phyloP scores from a whole-genome alignment of 2,113 vertebrate species.

The Bubo scandiacus region DNA sequence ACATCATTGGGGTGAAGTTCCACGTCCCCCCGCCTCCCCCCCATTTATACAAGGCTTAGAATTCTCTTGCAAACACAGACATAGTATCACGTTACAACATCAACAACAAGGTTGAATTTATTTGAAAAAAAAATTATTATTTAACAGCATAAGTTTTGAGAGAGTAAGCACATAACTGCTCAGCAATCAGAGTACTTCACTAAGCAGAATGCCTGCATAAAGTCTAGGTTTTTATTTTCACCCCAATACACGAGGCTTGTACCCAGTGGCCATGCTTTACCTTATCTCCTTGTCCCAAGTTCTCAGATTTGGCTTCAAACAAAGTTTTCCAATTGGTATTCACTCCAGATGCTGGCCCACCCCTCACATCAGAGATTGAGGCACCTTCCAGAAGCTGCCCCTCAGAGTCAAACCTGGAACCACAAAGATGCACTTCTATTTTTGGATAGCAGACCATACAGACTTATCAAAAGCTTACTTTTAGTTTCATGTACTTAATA shows the following conservation, averaged over 20 bases:
- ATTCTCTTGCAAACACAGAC: not conserved
- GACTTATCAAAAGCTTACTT: not conserved
- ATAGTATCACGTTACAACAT: not conserved
- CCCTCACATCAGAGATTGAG: slow-evolving; percentile 87
- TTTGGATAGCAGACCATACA: not conserved
- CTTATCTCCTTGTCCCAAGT: slow-evolving; percentile 96
- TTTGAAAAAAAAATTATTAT: not conserved
- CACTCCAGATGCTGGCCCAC: slow-evolving; percentile 47
- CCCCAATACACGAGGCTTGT: not conserved
- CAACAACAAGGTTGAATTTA: not conserved
- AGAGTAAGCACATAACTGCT: not conserved
- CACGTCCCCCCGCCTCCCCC: not conserved
- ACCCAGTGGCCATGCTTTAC: slow-evolving; percentile 56
- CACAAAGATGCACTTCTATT: not conserved
- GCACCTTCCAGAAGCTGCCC: slow-evolving; percentile 86
- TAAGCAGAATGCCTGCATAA: not conserved
- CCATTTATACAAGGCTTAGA: not conserved
- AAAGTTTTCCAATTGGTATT: slow-evolving; percentile 92
- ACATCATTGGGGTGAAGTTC: not conserved
- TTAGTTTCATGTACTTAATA: not conserved
- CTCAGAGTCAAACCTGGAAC: slow-evolving; percentile 91
- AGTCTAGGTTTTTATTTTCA: not conserved
- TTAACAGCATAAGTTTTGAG: not conserved
- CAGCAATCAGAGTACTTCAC: not conserved
- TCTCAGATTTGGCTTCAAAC: slow-evolving; percentile 87